Percentiles rank a stretch among this genome's conserved stretches.
Evolutionary conservation across 2,113 vertebrate species (phyloP).

Genomic region (Rousettus leschenaultii): DNA sequence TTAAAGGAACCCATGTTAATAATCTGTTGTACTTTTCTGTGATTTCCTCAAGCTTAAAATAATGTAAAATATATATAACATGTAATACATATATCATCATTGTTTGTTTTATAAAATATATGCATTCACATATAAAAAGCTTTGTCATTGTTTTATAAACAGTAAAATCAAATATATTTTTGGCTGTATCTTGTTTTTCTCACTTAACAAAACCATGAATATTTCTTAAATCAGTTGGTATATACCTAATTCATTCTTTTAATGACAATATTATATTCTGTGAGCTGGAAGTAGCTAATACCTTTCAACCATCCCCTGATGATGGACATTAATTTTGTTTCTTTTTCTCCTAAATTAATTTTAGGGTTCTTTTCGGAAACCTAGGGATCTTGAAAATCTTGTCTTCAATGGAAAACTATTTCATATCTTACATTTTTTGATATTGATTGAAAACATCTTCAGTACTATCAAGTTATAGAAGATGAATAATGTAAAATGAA

Average conservation of each 20-base stretch:
- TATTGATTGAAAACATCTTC: neutral
- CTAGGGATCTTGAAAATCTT: neutral
- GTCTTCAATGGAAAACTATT: neutral
- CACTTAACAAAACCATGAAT: neutral
- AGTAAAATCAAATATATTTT: neutral
- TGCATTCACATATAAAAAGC: neutral
- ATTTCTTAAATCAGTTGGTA: neutral
- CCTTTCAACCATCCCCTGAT: neutral
- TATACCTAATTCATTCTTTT: neutral
- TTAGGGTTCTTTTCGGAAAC: neutral
- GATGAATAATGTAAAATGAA: neutral
- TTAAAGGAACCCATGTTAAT: neutral
- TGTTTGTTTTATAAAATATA: neutral
- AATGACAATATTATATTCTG: neutral
- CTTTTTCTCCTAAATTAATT: neutral
- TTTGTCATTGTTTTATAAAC: neutral
- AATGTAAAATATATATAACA: neutral
- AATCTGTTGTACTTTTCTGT: neutral
- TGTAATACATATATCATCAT: neutral
- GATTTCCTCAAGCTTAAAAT: neutral
- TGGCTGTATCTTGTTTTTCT: neutral
- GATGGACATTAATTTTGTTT: neutral
- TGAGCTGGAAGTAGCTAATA: neutral
- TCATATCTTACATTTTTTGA: neutral
- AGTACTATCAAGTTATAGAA: neutral